Conservation (phyloP, 1,140 invertebrate genomes). For the Radopholus similis region DNA sequence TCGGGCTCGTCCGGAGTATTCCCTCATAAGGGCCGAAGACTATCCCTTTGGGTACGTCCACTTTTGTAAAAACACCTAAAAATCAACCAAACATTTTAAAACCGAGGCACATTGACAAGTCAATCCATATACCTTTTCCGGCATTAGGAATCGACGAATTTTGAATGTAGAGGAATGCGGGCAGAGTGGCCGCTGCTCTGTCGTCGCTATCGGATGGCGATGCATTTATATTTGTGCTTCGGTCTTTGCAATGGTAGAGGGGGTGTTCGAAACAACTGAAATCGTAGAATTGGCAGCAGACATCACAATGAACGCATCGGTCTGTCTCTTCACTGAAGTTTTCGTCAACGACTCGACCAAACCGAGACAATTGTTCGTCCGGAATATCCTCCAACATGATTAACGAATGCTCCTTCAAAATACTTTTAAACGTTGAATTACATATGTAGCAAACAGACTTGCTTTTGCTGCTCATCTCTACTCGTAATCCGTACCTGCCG, state of each 20-base stretch:
- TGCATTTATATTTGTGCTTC: not conserved
- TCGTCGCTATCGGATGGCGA: slow-evolving; percentile 8
- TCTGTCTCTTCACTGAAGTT: slow-evolving; percentile 12
- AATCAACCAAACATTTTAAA: not conserved
- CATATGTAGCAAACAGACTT: slow-evolving; percentile 8
- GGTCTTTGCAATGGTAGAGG: slow-evolving; percentile 20
- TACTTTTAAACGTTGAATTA: not conserved
- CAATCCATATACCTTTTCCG: slow-evolving; percentile 15
- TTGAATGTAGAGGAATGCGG: slow-evolving; percentile 17
- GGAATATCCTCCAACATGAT: slow-evolving; percentile 8
- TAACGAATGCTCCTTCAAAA: not conserved
- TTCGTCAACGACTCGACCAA: not conserved
- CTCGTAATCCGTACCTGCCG: slow-evolving; percentile 15
- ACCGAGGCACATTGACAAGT: not conserved
- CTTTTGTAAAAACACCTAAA: slow-evolving; percentile 26
- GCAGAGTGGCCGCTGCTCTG: slow-evolving; percentile 20
- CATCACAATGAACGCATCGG: slow-evolving; percentile 19
- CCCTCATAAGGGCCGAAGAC: slow-evolving; percentile 27
- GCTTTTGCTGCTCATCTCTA: slow-evolving; percentile 11
- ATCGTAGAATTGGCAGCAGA: slow-evolving; percentile 10
- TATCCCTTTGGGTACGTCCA: slow-evolving; percentile 25
- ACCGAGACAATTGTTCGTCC: slow-evolving; percentile 3
- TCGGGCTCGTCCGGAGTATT: slow-evolving; percentile 8
- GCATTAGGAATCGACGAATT: slow-evolving; percentile 23
- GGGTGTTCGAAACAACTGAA: slow-evolving; percentile 24